Percentiles rank a stretch among this genome's conserved stretches.
phyloP scores from a whole-genome alignment of 2,888 invertebrate species.

The Heliconius ismenius region DNA sequence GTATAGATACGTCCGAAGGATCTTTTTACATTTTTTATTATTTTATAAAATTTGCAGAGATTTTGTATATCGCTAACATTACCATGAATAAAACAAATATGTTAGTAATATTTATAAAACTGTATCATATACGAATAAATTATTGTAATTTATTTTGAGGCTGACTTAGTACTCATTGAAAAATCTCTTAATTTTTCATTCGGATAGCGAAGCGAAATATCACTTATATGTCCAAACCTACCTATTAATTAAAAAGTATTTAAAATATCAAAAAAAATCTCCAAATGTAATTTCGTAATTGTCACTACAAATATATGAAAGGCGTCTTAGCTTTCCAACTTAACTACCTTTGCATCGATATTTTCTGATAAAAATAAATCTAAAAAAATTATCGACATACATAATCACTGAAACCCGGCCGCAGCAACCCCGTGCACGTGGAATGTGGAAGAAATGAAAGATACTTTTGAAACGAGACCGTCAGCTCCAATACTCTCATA shows the following conservation, averaged over 20 bases:
- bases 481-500: slow-evolving; percentile 28
- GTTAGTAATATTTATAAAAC: too few relatives aligned
- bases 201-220: neutral
- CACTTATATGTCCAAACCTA: neutral
- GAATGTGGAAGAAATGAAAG: slow-evolving; percentile 19
- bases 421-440: neutral
- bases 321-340: too few relatives aligned
- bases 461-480: slow-evolving; percentile 25
- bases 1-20: neutral
- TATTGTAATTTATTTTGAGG: too few relatives aligned
- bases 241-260: neutral
- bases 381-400: slow-evolving; percentile 7
- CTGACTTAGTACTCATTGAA: too few relatives aligned
- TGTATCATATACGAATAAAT: too few relatives aligned
- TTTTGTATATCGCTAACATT: neutral
- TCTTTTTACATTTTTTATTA: neutral
- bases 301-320: too few relatives aligned
- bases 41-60: neutral
- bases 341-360: neutral
- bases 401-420: slow-evolving; percentile 6
- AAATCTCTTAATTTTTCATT: neutral
- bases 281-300: neutral
- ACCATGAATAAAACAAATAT: neutral
- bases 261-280: neutral
- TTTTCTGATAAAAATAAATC: slow-evolving; percentile 7